Evolutionary conservation across 2,888 invertebrate genomes (phyloP), one percentile per base, ranked within the genome.

Genomic region (Trissolcus brochymenae): DNA sequence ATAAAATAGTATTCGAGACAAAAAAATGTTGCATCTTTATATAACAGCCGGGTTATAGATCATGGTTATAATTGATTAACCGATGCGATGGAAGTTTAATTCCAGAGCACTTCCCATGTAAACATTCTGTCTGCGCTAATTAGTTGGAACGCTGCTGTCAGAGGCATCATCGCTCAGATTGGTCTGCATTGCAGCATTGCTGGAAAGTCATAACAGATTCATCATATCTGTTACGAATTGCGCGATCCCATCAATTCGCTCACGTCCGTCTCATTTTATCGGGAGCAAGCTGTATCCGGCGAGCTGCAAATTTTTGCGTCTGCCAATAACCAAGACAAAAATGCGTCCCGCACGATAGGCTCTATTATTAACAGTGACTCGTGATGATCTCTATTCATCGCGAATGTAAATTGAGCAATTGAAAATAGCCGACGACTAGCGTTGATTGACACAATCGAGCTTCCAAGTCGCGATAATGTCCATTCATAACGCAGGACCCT

Each of bases 11-110:
- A 56, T 61, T 25, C 2, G 54, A 4, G 16, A 46, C 50, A n/a
- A 60, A 51, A 74, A 56, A 67, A 61, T 51, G 61, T 55, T 4
- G 50, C 61, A 67, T 64, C 59, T 74, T 16, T 46, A 1, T 46
- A 1, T 74, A 68, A 55, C 68, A 29, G 16, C 35, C 55, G 19
- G 75, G 75, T 68, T 64, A 75, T 68, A 75, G 75, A 75, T 75
- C 75, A 75, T 64, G 64, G 75, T 59, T 75, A 68, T 75, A 75
- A 64, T 64, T 68, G 68, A 57, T 68, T 51, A 51, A 68, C 59
- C 56, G 35, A 35, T 11, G 54, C 41, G 68, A 74, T 67, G 21
- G 19, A 68, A 64, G 74, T 75, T 62, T 68, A 64, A 68, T 62
- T 75, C 57, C 68, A 62, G 64, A 75, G 59, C 64, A 55, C 29